Evolutionary conservation across 2,797 vertebrate genomes (phyloP).

Genomic region (Lutjanus campechanus): DNA sequence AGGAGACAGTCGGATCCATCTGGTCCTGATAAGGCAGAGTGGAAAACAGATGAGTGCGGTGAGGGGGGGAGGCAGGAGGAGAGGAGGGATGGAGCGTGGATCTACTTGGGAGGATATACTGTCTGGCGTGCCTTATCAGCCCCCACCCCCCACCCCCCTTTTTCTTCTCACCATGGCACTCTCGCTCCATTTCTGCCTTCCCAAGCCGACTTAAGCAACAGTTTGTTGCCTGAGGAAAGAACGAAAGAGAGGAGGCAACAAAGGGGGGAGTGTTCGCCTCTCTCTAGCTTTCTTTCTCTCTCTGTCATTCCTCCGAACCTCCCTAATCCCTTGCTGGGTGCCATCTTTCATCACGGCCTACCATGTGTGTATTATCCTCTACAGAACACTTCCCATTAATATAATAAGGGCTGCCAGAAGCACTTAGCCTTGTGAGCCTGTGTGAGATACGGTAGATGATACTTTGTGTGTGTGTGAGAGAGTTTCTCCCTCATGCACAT

Average conservation of each 20-base stretch:
- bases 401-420: constrained; percentile 81
- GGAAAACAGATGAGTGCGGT: constrained; percentile 92
- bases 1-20: constrained; percentile 89
- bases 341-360: constrained; percentile 82
- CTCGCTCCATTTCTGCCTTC: constrained; percentile 61
- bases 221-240: constrained; percentile 64
- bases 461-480: constrained; percentile 53
- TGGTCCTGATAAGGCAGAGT: constrained; percentile 93
- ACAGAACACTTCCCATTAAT: constrained; percentile 84
- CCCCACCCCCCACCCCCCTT: constrained; percentile 47
- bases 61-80: constrained; percentile 18
- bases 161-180: constrained; percentile 50
- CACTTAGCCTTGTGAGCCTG: constrained; percentile 75
- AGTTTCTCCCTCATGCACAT: constrained; percentile 29
- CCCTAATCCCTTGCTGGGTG: constrained; percentile 77
- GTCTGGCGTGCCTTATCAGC: constrained; percentile 74
- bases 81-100: constrained; percentile 46
- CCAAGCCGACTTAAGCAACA: constrained; percentile 62
- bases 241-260: constrained; percentile 65
- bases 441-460: constrained; percentile 67
- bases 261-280: constrained; percentile 69
- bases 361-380: constrained; percentile 80
- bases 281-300: constrained; percentile 56
- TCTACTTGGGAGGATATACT: constrained; percentile 75
- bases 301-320: constrained; percentile 64